Evolutionary conservation across 2,797 vertebrate species (phyloP), one percentile per base, ranked within the genome.

Genomic region (Scarus forsteni): DNA sequence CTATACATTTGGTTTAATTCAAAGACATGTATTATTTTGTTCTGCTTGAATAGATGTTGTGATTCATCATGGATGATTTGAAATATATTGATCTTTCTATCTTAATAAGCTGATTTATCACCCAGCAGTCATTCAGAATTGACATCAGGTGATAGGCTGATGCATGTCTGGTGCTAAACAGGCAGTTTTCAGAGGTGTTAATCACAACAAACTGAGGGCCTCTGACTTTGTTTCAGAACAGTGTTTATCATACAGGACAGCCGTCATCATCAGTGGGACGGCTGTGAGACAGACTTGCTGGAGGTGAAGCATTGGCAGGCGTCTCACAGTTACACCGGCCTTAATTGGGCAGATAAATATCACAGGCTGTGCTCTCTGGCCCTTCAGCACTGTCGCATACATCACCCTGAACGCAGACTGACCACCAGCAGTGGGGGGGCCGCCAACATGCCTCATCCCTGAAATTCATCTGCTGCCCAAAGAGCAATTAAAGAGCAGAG

Each of bases 301-400:
- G 46, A 51, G 79, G 46, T 83, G 78, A 83, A 59, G 56, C 83
- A 81, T 83, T 81, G 84, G 78, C 82, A 77, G 81, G 74, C 75
- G 27, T 86, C 81, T 74, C 77, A 63, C 77, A 74, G 79, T 85
- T 82, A 78, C 89, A 71, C 76, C 75, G 77, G 85, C 88, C 88
- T 82, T 94, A 94, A 95, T 94, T 94, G 93, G 93, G 73, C 83
- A 90, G 90, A 93, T 88, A 89, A 89, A 92, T 91, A 93, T 92
- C 89, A 90, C 85, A 81, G 81, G 66, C 75, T 86, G 73, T 9
- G 43, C 81, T 81, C 73, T 11, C 9, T 61, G 73, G 75, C 85
- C 88, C 86, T 66, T 45, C 67, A 76, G 86, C 80, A 55, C 70
- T 15, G 58, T 66, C 73, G 85, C 83, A 86, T 89, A 87, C 72